These are phyloP conservation scores for Steromphala cineraria DNA, from an alignment of 2,888 invertebrate species.

Conservation along the genomic window DNA sequence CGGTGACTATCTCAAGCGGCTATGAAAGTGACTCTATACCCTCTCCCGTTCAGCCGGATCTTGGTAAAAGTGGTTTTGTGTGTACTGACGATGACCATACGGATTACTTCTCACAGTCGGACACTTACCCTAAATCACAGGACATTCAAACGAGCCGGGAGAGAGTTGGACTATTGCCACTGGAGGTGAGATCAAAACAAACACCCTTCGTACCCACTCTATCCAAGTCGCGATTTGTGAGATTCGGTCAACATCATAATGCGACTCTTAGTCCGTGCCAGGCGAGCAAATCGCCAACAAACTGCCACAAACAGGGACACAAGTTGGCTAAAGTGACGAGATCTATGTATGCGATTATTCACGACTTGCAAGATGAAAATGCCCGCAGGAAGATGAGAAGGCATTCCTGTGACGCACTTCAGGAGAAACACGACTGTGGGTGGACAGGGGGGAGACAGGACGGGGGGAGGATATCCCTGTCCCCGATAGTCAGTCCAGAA, in stretches of 20 bases:
- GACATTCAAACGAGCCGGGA: neutral
- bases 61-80: neutral
- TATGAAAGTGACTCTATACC: constrained; percentile 25
- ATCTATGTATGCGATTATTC: constrained; percentile 25
- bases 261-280: neutral
- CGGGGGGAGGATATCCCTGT: neutral
- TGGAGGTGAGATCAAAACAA: neutral
- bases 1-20: constrained; percentile 26
- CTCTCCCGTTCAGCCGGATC: neutral
- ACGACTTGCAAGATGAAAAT: constrained; percentile 19
- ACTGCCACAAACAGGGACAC: neutral
- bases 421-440: neutral
- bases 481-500: constrained; percentile 8
- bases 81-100: neutral
- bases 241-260: constrained; percentile 11
- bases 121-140: constrained; percentile 11
- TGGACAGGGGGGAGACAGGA: neutral
- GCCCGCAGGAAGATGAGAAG: neutral
- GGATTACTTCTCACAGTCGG: constrained; percentile 24
- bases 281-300: neutral
- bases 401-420: neutral
- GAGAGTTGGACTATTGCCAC: neutral
- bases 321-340: constrained; percentile 27
- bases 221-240: neutral
- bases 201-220: neutral